These are phyloP conservation scores for Trachymyrmex cornetzi DNA, from an alignment of 1,140 invertebrate species.

Conservation along the genomic window DNA sequence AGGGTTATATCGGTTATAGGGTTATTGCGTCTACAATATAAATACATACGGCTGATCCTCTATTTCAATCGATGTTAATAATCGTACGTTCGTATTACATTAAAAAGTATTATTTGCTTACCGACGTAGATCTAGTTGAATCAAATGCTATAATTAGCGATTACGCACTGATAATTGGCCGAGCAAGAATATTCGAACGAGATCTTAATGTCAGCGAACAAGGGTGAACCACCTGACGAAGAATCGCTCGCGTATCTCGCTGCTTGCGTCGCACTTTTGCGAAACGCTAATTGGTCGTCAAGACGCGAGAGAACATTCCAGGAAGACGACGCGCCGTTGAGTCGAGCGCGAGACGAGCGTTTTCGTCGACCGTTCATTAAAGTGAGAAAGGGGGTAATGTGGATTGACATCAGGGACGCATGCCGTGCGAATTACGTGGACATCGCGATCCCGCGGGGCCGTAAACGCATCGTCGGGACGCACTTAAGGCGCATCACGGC, in stretches of 20 bases:
- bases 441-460: constrained; percentile 20
- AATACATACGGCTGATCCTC: background rate
- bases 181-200: constrained; percentile 28
- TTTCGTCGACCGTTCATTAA: constrained; percentile 56
- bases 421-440: constrained; percentile 48
- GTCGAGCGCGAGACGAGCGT: constrained; percentile 14
- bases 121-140: background rate
- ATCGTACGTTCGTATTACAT: background rate
- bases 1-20: constrained; percentile 1
- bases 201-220: constrained; percentile 34
- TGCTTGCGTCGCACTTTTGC: constrained; percentile 33
- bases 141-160: constrained; percentile 37
- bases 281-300: constrained; percentile 59
- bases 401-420: constrained; percentile 59
- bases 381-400: constrained; percentile 53
- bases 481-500: background rate
- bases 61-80: constrained; percentile 8
- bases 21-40: background rate
- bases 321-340: constrained; percentile 4
- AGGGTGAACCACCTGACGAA: constrained; percentile 51
- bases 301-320: constrained; percentile 11
- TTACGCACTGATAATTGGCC: constrained; percentile 45
- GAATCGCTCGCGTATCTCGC: constrained; percentile 11
- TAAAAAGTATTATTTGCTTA: constrained; percentile 1
- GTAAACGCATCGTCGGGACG: constrained; percentile 49